Evolutionary conservation across 2,888 invertebrate species (phyloP), one percentile per base, ranked within the genome.

Genomic region (Iphiclides podalirius): DNA sequence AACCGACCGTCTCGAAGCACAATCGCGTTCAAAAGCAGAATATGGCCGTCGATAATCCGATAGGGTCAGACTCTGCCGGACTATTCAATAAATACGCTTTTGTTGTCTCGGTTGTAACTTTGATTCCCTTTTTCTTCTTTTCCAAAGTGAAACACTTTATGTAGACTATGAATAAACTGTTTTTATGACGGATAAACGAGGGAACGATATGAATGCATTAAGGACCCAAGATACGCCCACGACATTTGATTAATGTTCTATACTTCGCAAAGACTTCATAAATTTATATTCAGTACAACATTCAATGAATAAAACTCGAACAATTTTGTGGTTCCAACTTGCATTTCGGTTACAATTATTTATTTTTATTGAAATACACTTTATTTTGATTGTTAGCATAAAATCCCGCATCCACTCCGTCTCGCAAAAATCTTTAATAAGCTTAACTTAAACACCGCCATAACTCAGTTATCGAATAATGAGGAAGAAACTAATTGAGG

Each of bases 71-170:
- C 47, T 50, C 46, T 50, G 37, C 37, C 33, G 37, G 33, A 35
- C 20, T 43, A 44, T 34, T 50, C 44, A 54, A 43, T 49, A 54
- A 40, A 48, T 38, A 35, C 31, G 49, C 49, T 59, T 64, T 64
- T 64, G 66, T 66, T 62, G 62, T 64, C 64, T 63, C 59, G 59
- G 31, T 41, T 40, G 52, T 50, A 6, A 31, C 31, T 31, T 26
- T 11, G 11, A 31, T 1, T 31, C n/a, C 2, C n/a, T 31, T 31
- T 8, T 31, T n/a, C n/a, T n/a, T n/a, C n/a, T 11, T 31, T 31
- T 28, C 4, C n/a, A 11, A 31, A 11, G 4, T 3, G 2, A 9
- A 28, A 28, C 8, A 28, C n/a, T 6, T 28, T 9, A 28, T 28
- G 28, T 20, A 20, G 20, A 20, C 20, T 20, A 6, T 20, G 4